Conservation (phyloP, 2,888 invertebrate genomes). For the Pristionchus entomophagus region DNA sequence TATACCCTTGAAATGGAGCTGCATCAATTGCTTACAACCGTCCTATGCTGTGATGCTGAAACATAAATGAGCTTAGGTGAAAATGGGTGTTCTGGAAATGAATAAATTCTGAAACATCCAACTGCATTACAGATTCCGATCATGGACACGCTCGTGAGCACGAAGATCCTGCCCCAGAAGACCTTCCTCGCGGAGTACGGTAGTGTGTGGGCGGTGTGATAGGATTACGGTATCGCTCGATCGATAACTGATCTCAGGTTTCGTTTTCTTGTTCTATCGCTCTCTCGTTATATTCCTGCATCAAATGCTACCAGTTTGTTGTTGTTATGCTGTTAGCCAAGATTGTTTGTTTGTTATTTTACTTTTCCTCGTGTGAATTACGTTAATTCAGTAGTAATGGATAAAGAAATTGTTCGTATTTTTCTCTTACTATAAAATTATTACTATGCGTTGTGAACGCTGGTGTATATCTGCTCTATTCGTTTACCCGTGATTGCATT, state of each 20-base stretch:
- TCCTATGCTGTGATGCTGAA: too few species aligned
- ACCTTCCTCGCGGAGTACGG: constrained; percentile 44
- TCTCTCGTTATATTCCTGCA: background rate
- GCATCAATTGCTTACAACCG: too few species aligned
- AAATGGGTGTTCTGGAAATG: too few species aligned
- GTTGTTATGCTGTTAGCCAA: constrained; percentile 1
- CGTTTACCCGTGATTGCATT: too few species aligned
- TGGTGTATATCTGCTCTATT: background rate
- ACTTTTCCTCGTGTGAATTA: background rate
- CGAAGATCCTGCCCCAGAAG: constrained; percentile 5
- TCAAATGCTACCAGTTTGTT: background rate
- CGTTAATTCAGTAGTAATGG: constrained; percentile 1
- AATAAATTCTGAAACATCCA: too few species aligned
- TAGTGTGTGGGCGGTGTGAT: constrained; percentile 33
- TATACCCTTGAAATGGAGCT: too few species aligned
- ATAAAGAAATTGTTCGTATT: background rate
- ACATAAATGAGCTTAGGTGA: too few species aligned
- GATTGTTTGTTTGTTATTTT: constrained; percentile 1
- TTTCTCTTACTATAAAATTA: background rate
- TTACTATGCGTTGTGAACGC: background rate
- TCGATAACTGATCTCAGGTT: constrained; percentile 21
- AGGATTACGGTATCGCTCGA: background rate
- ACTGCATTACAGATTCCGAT: constrained; percentile 29
- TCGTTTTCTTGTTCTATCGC: background rate
- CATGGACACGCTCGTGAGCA: background rate